Evolutionary conservation across 2,888 invertebrate species (phyloP), one percentile per base, ranked within the genome.

Genomic region (Phania funesta): DNA sequence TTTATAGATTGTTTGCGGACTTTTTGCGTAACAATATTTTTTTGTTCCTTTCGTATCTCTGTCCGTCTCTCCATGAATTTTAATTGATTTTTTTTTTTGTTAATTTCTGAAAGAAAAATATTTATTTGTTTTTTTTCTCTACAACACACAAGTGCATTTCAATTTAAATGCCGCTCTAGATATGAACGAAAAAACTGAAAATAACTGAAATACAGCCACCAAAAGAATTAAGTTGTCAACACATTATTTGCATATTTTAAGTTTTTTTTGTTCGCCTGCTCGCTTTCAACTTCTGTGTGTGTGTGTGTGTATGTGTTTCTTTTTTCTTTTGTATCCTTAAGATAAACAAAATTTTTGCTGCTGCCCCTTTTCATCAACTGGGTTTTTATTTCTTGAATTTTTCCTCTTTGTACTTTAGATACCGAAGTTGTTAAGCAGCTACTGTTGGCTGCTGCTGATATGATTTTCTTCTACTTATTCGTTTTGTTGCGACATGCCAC

Each of bases 151-250:
- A 78, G 82, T 82, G 81, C 70, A 78, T 82, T 78, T 75, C 74
- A 78, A 78, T 82, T 75, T 80, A 76, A 75, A 78, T 78, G 75
- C 79, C 87, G 85, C 87, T 73, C 62, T 20, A 64, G 50, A 71
- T 75, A 68, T 22, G 35, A 54, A 64, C 3, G 8, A 44, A 20
- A 44, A 60, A 41, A n/a, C 2, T 26, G 44, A 20, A 54, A 46
- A 16, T 7, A 46, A 26, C 8, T 35, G 24, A 64, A 64, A 74
- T 35, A 65, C 74, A 67, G 60, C 68, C 56, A 67, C 41, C 60
- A 32, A 70, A 74, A 70, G 87, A 89, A 89, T 89, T 89, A 87
- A 89, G 89, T 89, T 89, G 89, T 89, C 89, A 89, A 88, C 89
- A 87, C 87, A 87, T 87, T 87, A 88, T 89, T 89, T 89, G 88